Conservation (phyloP, 2,113 vertebrate genomes). For the Protomyctophum bolini region DNA sequence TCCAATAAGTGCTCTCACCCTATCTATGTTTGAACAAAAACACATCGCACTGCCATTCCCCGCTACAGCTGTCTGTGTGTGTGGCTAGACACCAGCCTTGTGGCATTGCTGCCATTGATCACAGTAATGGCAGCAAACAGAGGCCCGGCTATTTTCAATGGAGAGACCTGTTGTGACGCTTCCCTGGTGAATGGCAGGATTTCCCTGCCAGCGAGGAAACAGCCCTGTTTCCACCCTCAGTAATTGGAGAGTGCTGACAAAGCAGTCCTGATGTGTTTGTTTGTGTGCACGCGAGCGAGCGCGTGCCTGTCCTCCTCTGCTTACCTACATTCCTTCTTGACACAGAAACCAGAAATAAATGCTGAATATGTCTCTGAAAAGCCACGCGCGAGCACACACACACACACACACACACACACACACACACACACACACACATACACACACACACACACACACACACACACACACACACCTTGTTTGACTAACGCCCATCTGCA, state of each 20-base stretch:
- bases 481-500: slow-evolving; percentile 9
- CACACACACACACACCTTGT: slow-evolving; percentile 9
- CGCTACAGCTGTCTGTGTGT: slow-evolving; percentile 53
- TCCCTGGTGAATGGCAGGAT: slow-evolving; percentile 74
- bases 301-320: slow-evolving; percentile 6
- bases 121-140: slow-evolving; percentile 16
- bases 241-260: slow-evolving; percentile 73
- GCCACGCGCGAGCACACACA: not conserved
- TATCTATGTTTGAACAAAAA: slow-evolving; percentile 66
- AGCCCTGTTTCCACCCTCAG: slow-evolving; percentile 58
- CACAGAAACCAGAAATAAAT: slow-evolving; percentile 33
- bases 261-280: slow-evolving; percentile 52
- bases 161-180: slow-evolving; percentile 47
- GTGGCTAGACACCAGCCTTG: slow-evolving; percentile 3
- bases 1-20: slow-evolving; percentile 72
- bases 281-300: slow-evolving; percentile 24
- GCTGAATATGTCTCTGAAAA: slow-evolving; percentile 39
- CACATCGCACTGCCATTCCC: slow-evolving; percentile 52
- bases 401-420: too few species aligned
- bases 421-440: too few species aligned
- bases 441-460: too few species aligned
- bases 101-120: slow-evolving; percentile 43
- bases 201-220: slow-evolving; percentile 70
- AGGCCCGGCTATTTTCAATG: slow-evolving; percentile 42
- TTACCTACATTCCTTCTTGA: slow-evolving; percentile 36